Conservation (phyloP, 1,140 invertebrate genomes). For the Magallana ariakensis region DNA sequence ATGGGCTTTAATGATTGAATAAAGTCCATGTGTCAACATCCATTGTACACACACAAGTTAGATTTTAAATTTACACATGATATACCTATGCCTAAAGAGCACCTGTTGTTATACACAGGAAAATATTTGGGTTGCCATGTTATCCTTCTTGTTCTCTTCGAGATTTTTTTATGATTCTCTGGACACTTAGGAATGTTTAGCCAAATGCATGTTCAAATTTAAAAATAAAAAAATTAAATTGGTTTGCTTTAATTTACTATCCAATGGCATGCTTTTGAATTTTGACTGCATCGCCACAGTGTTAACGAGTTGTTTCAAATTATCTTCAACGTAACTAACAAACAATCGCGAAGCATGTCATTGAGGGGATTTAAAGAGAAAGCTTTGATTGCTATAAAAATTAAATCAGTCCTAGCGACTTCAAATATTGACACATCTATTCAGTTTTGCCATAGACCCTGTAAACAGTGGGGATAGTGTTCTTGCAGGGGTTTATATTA, state of each 20-base stretch:
- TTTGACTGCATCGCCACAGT: no score
- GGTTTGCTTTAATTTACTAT: no score
- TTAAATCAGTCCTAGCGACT: not conserved
- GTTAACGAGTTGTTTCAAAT: not conserved
- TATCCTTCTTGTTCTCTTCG: not conserved
- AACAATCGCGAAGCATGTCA: not conserved
- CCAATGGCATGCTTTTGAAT: no score
- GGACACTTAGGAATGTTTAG: no score
- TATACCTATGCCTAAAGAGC: not conserved
- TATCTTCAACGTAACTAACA: constrained; percentile 14
- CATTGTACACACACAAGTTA: constrained; percentile 4
- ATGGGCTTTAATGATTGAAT: no score
- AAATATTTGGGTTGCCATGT: constrained; percentile 24
- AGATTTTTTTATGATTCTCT: no score
- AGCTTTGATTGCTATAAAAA: not conserved
- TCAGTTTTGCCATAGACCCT: not conserved
- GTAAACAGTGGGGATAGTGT: not conserved
- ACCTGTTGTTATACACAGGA: not conserved
- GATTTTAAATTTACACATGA: constrained; percentile 1
- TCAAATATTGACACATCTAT: constrained; percentile 24
- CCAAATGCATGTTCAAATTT: no score
- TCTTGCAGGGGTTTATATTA: not conserved
- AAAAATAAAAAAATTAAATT: no score
- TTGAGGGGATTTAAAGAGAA: constrained; percentile 17
- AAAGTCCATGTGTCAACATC: constrained; percentile 1